Evolutionary conservation across 2,888 invertebrate species (phyloP).

Genomic region (Dysmachus trigonus): DNA sequence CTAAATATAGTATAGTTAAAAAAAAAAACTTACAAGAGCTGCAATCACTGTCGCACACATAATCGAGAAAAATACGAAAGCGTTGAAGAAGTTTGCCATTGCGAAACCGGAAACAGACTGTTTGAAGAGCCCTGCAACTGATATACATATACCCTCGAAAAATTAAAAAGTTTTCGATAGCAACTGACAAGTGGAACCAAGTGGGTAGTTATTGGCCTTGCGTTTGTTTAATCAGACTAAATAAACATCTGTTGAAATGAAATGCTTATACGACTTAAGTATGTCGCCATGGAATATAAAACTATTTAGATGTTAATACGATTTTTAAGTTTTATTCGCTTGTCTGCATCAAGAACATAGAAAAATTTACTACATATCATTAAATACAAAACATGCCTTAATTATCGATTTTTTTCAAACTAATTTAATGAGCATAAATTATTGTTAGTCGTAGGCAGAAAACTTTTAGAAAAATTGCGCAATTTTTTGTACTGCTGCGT

Average conservation of each 20-base stretch:
- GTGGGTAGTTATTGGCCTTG: background rate
- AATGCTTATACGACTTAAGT: too few relatives aligned
- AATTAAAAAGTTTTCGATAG: background rate
- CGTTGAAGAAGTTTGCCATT: background rate
- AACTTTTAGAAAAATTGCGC: too few relatives aligned
- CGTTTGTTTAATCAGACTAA: background rate
- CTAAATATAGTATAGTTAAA: background rate
- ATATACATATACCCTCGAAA: background rate
- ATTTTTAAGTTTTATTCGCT: too few relatives aligned
- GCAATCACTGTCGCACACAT: background rate
- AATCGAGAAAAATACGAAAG: background rate
- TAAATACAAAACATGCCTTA: too few relatives aligned
- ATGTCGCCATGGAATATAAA: too few relatives aligned
- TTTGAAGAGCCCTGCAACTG: background rate
- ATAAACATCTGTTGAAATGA: background rate
- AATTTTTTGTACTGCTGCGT: too few relatives aligned
- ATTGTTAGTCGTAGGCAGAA: too few relatives aligned
- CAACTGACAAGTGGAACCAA: background rate
- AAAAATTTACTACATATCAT: too few relatives aligned
- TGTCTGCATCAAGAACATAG: too few relatives aligned
- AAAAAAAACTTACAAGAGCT: background rate
- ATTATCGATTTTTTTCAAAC: too few relatives aligned
- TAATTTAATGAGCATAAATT: too few relatives aligned
- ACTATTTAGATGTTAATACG: too few relatives aligned
- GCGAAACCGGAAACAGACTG: background rate